Conservation (phyloP, 2,888 invertebrate species). For the Cephalotes varians region DNA sequence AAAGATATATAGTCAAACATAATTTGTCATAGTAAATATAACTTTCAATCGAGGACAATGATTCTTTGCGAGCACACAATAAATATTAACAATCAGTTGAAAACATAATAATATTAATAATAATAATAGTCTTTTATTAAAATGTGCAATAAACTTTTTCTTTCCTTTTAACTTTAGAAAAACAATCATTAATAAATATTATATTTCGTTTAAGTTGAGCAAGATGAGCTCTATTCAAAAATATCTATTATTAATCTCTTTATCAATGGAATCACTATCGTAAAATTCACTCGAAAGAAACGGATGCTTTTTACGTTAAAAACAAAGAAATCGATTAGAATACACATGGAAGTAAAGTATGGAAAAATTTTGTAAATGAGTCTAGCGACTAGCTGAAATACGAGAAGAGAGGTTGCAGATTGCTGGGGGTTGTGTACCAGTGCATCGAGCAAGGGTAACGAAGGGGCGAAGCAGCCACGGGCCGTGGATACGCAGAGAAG, state of each 20-base stretch:
- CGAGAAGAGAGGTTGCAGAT: constrained; percentile 4
- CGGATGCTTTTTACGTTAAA: constrained; percentile 58
- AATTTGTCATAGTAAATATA: background rate
- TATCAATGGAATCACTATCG: background rate
- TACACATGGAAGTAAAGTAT: constrained; percentile 1
- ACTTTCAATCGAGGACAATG: background rate
- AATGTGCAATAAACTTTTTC: background rate
- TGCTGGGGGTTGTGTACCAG: constrained; percentile 44
- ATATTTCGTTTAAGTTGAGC: background rate
- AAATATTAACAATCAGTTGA: background rate
- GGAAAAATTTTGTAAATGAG: constrained; percentile 53
- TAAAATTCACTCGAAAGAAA: constrained; percentile 78
- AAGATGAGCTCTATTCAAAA: background rate
- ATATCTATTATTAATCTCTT: background rate
- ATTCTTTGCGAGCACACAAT: background rate
- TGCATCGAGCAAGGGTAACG: constrained; percentile 26
- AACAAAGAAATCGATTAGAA: constrained; percentile 28
- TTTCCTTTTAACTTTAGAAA: background rate
- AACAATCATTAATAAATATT: background rate
- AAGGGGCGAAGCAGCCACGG: constrained; percentile 49
- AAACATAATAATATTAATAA: too few species aligned
- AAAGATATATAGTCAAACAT: background rate
- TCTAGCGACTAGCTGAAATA: constrained; percentile 40
- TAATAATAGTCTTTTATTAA: background rate
- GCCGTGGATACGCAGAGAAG: constrained; percentile 55